Base-by-base conservation (phyloP, 2,888 invertebrate genomes). In the Scrobipalpa atriplicella region DNA sequence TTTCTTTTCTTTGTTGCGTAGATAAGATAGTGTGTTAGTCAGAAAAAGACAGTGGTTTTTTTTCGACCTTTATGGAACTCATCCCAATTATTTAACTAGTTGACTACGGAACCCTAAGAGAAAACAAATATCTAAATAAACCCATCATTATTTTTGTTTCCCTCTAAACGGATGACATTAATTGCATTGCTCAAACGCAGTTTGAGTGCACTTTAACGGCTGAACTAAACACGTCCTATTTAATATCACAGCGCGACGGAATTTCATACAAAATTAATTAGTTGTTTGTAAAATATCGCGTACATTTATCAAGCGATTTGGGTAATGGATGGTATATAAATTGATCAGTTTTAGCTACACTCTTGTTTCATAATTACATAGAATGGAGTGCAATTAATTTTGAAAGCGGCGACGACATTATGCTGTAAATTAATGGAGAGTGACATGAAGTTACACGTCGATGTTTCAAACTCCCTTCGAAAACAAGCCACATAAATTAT, bases 181-280 rank as follows among this genome's bases (percentile, higher is more conserved):
- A 52, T 52, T 16, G 9, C 52, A 52, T 10, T 19, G 29, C 56
- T 8, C 11, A 21, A 56, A 56, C 21, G 52, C 52, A 52, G 18
- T 52, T 19, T 19, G 2, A 6, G 11, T 56, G 29, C 1, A 29
- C 2, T 56, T 29, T 11, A 56, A 56, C 11, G 19, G 5, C 52
- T 16, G 18, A 52, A 52, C 52, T 21, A 52, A 52, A 19, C 21
- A 19, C 19, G n/a, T n/a, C 19, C 16, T 19, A 11, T 38, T 36
- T 41, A 39, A 61, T 39, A 41, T 9, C n/a, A 36, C 0, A 3
- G n/a, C 18, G 19, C 39, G 62, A 62, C 47, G 19, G 62, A 62
- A 62, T 62, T 21, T 29, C 62, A 47, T 21, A 10, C 47, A 29
- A 29, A 51, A 62, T 62, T 51, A 62, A 62, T 62, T 29, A 16